phyloP scores from a whole-genome alignment of 1,140 invertebrate genomes.

The Hypsibius dujardini region DNA sequence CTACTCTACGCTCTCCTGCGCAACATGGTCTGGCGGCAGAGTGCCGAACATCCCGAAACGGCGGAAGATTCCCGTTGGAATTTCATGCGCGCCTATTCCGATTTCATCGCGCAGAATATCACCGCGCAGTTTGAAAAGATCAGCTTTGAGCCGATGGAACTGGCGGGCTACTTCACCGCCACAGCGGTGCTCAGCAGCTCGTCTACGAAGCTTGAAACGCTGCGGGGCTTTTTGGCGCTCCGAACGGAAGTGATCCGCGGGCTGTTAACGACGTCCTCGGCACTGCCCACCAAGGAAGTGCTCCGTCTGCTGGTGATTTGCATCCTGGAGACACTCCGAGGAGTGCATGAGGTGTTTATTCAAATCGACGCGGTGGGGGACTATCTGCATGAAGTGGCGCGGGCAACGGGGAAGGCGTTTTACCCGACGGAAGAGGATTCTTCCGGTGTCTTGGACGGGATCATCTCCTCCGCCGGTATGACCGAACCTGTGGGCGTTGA shows the following conservation, averaged over 20 bases:
- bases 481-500: too few species aligned
- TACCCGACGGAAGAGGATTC: not conserved
- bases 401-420: not conserved
- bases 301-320: not conserved
- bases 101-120: not conserved
- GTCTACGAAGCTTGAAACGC: not conserved
- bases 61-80: not conserved
- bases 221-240: not conserved
- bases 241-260: not conserved
- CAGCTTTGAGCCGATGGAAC: not conserved
- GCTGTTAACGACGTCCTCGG: not conserved
- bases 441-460: not conserved
- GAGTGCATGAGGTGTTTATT: constrained; percentile 1
- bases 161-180: not conserved
- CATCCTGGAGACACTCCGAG: not conserved
- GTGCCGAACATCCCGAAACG: not conserved
- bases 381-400: not conserved
- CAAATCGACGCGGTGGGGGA: not conserved
- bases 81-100: not conserved
- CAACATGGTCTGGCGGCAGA: constrained; percentile 2
- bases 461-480: too few species aligned
- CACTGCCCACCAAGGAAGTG: not conserved
- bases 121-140: not conserved
- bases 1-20: not conserved
- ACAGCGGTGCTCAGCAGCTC: not conserved